phyloP scores from a whole-genome alignment of 1,140 invertebrate genomes.

The Ceratina japonica region DNA sequence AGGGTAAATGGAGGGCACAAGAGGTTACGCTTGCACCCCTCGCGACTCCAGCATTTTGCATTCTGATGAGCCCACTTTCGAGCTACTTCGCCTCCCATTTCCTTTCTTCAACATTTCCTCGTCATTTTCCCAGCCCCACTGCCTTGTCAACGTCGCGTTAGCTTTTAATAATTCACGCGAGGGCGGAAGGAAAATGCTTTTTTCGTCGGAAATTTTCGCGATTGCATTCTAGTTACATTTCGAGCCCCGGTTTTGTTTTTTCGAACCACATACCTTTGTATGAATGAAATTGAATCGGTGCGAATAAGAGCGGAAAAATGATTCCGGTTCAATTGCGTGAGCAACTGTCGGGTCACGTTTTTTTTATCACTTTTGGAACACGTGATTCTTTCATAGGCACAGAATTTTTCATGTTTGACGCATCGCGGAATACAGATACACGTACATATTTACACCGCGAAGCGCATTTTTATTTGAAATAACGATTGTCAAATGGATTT shows the following conservation, averaged over 20 bases:
- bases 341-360: neutral
- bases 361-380: neutral
- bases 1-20: slow-evolving; percentile 62
- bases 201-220: neutral
- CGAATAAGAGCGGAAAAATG: neutral
- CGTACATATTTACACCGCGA: neutral
- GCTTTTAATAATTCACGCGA: neutral
- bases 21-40: slow-evolving; percentile 58
- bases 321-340: neutral
- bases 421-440: no score
- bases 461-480: neutral
- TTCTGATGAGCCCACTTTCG: slow-evolving; percentile 72
- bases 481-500: slow-evolving; percentile 16
- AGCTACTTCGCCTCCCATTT: slow-evolving; percentile 64
- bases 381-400: neutral
- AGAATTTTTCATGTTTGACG: neutral
- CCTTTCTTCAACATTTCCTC: slow-evolving; percentile 68
- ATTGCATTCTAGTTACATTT: neutral
- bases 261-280: neutral
- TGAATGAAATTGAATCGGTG: slow-evolving; percentile 2
- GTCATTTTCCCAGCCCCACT: slow-evolving; percentile 60
- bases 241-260: neutral
- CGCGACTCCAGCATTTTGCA: slow-evolving; percentile 68
- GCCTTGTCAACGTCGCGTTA: neutral
- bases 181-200: neutral